Base-by-base conservation (phyloP, 2,113 vertebrate species). In the Sakesphorus luctuosus region DNA sequence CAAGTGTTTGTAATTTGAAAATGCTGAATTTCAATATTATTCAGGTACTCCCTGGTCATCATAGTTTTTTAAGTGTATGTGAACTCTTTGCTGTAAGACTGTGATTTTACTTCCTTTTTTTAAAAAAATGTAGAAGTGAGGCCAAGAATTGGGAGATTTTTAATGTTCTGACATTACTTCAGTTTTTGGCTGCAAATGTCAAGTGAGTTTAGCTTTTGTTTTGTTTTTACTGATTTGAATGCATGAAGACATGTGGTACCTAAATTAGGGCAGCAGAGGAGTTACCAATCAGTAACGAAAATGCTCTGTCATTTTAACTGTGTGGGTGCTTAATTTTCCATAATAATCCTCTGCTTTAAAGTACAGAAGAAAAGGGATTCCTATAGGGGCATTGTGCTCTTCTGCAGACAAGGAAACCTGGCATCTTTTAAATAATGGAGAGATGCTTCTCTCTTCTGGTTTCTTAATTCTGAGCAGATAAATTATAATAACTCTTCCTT, bases 191-290 rank as follows among this genome's bases (percentile, higher is more conserved):
- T 91, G 46, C 76, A 83, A 69, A 73, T 58, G 55, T 73, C 81
- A 89, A 89, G 58, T 0, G 1, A 84, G 52, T 90, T 93, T 82
- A 89, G 28, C 74, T 91, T 94, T 91, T 87, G 67, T 84, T 95
- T 96, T 93, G 80, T 65, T 94, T 95, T 58, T 44, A 67, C 72
- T 78, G 52, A 78, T 90, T 85, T 80, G 67, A 90, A 84, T 81
- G 50, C 68, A 67, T 59, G 31, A 84, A 90, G 88, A 83, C 46
- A n/a, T 43, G 38, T 55, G 36, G 71, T 77, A 86, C 55, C 40
- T 93, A 93, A 92, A 94, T 88, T 94, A 79, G 87, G 61, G 52
- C 69, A 91, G 62, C 68, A 92, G 90, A 95, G 78, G 87, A 86
- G 76, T 81, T 90, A 59, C 87, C 52, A 63, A 71, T 96, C 82